Evolutionary conservation across 2,797 vertebrate genomes (phyloP).

Genomic region (Acomys russatus): DNA sequence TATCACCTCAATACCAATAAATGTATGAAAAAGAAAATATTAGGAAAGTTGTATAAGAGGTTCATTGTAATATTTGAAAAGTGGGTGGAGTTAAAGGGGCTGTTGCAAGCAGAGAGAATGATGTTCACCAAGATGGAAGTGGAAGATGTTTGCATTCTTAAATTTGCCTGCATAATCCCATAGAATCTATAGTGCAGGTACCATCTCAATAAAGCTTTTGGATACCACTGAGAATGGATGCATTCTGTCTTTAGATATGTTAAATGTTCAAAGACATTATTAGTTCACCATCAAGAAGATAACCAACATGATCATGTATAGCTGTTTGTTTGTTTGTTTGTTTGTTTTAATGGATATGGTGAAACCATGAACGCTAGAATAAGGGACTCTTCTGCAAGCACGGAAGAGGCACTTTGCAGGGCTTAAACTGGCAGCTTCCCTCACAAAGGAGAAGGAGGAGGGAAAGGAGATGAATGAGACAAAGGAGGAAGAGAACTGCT

Average conservation of each 20-base stretch:
- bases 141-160: not conserved
- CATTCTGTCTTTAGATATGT: not conserved
- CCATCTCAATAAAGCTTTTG: not conserved
- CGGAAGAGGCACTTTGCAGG: conserved; percentile 24
- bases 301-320: not conserved
- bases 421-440: not conserved
- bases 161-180: not conserved
- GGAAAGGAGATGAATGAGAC: not conserved
- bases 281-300: conserved; percentile 9
- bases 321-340: not conserved
- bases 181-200: not conserved
- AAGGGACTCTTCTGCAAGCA: conserved; percentile 10
- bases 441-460: no score
- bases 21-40: conserved; percentile 5
- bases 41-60: not conserved
- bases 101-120: not conserved
- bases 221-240: not conserved
- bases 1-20: not conserved
- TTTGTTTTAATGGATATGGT: not conserved
- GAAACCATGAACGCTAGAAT: not conserved
- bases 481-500: not conserved
- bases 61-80: not conserved
- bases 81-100: not conserved
- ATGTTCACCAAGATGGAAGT: not conserved
- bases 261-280: not conserved